Evolutionary conservation across 2,888 invertebrate genomes (phyloP).

Genomic region (Carabus problematicus): DNA sequence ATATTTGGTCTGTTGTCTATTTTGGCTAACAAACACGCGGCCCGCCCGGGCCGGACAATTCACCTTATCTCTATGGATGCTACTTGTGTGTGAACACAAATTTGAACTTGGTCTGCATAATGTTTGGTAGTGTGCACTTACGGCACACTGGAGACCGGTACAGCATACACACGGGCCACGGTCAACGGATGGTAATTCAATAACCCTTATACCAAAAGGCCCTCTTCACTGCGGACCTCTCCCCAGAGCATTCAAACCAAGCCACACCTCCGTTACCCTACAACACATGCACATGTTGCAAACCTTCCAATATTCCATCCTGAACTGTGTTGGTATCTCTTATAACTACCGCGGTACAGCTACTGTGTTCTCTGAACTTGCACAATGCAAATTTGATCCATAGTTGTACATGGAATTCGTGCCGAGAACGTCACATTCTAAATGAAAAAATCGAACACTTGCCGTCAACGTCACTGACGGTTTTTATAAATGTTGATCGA

Average conservation of each 20-base stretch:
- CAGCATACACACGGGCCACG: background rate
- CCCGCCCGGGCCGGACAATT: slow-evolving; percentile 38
- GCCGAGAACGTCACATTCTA: too few relatives aligned
- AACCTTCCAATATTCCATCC: too few relatives aligned
- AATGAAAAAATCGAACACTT: too few relatives aligned
- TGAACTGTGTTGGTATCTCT: too few relatives aligned
- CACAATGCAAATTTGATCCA: too few relatives aligned
- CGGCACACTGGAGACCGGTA: slow-evolving; percentile 25
- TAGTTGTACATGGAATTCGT: too few relatives aligned
- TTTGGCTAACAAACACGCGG: slow-evolving; percentile 9
- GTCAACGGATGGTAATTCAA: slow-evolving; percentile 32
- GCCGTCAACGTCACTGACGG: too few relatives aligned
- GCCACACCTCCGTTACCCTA: too few relatives aligned
- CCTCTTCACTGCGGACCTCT: background rate
- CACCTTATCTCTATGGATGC: slow-evolving; percentile 45
- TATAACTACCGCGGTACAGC: too few relatives aligned
- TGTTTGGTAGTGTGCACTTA: slow-evolving; percentile 35
- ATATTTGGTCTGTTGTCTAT: slow-evolving; percentile 6
- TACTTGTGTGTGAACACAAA: slow-evolving; percentile 45
- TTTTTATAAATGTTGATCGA: too few relatives aligned
- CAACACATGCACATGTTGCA: too few relatives aligned
- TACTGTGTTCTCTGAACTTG: too few relatives aligned
- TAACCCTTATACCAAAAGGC: slow-evolving; percentile 8
- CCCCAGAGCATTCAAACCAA: background rate
- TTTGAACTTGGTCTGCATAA: slow-evolving; percentile 44